Base-by-base conservation (phyloP, 1,140 invertebrate species). In the Teleopsis dalmanni region DNA sequence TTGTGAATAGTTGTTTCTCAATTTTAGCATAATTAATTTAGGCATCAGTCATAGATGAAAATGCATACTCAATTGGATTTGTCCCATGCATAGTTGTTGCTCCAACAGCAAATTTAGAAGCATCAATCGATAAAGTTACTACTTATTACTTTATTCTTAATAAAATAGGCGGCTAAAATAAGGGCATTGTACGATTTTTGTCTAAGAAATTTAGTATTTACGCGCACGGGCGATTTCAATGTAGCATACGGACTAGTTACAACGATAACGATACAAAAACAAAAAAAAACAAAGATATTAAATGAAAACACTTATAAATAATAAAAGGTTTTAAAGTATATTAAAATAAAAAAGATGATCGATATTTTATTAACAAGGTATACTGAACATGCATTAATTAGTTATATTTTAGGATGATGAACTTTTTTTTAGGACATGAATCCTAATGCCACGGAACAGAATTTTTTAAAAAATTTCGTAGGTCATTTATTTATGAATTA, bases 21-120 rank as follows among this genome's bases (percentile, higher is more conserved):
- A n/a, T n/a, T n/a, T n/a, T n/a, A n/a, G n/a, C n/a, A n/a, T 47
- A 77, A 18, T 62, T 60, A 34, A 57, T 27, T 54, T 76, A 60
- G 27, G 59, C 47, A 22, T 47, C 50, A 13, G 53, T 65, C 36
- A 70, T 42, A 13, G 57, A 45, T 31, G 54, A 45, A 11, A 63
- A 69, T 8, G 64, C 66, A 52, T 57, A 72, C 26, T 58, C 59
- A 10, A 70, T 55, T 14, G 63, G 64, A 16, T 51, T 47, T 22
- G 50, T 49, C 44, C 61, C 37, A 57, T 73, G 65, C 22, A 71
- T 25, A 25, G 71, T 50, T 29, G 42, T 46, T 18, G 58, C 57
- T 13, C 66, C 71, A 27, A 71, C 33, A 18, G 58, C 68, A 47
- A 49, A 49, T 47, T 60, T 55, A 8, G 58, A 65, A 9, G 57